Conservation (phyloP, 2,888 invertebrate species). For the Keiferia lycopersicella region DNA sequence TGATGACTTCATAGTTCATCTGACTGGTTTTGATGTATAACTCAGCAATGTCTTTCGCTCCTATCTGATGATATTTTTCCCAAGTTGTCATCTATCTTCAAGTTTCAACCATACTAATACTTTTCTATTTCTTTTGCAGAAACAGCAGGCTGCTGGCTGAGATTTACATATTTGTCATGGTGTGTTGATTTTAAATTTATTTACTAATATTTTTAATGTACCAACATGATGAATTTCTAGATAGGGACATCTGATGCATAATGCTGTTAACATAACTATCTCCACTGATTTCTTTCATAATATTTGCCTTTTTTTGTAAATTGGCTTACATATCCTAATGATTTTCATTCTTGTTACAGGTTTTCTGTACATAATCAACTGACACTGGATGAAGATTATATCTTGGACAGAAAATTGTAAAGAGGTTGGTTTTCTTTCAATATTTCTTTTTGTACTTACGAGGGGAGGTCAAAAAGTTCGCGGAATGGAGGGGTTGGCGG, state of each 20-base stretch:
- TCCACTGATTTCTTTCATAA: constrained; percentile 44
- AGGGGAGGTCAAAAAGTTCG: too few species aligned
- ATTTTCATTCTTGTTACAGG: not conserved
- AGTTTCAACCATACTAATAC: not conserved
- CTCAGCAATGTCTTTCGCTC: constrained; percentile 69
- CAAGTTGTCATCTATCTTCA: not conserved
- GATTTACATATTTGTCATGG: not conserved
- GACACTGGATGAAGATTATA: too few species aligned
- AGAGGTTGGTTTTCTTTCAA: not conserved
- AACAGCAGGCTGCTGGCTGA: not conserved
- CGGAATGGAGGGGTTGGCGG: too few species aligned
- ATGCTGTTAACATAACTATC: constrained; percentile 68
- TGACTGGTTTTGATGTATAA: constrained; percentile 25
- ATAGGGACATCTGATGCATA: constrained; percentile 73
- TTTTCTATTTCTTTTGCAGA: not conserved
- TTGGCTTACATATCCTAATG: not conserved
- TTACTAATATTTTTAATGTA: not conserved
- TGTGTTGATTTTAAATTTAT: not conserved
- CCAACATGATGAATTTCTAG: constrained; percentile 60
- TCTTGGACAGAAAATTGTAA: not conserved
- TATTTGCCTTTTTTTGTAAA: not conserved
- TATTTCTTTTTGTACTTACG: too few species aligned
- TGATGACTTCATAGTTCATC: constrained; percentile 25
- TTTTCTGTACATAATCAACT: not conserved
- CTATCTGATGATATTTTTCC: constrained; percentile 67